Evolutionary conservation across 2,113 vertebrate species (phyloP).

Genomic region (Desmodus rotundus): DNA sequence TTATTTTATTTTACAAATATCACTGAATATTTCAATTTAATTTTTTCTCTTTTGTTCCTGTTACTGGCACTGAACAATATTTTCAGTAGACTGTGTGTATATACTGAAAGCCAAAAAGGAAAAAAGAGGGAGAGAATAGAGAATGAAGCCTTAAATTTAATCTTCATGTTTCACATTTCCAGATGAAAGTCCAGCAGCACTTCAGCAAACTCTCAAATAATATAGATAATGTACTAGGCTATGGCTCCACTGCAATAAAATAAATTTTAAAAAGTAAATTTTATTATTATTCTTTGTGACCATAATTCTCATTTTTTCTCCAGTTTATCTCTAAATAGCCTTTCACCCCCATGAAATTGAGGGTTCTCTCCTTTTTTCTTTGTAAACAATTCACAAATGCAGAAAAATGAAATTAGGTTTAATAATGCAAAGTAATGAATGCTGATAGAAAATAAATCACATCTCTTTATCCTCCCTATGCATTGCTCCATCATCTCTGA

Average conservation of each 20-base stretch:
- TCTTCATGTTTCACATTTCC: background rate
- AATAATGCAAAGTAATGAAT: background rate
- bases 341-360: background rate
- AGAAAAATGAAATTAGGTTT: slow-evolving; percentile 18
- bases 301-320: background rate
- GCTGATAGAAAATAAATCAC: background rate
- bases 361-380: background rate
- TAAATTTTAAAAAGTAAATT: background rate
- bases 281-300: background rate
- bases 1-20: slow-evolving; percentile 34
- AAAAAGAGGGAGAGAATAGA: background rate
- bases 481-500: background rate
- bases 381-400: slow-evolving; percentile 25
- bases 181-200: background rate
- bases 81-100: background rate
- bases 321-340: background rate
- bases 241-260: background rate
- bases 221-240: background rate
- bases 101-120: background rate
- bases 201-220: background rate
- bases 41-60: background rate
- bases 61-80: background rate
- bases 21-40: background rate
- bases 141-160: background rate
- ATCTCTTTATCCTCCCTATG: background rate